phyloP scores from a whole-genome alignment of 1,140 invertebrate species.

The Drosophila pruinosa region DNA sequence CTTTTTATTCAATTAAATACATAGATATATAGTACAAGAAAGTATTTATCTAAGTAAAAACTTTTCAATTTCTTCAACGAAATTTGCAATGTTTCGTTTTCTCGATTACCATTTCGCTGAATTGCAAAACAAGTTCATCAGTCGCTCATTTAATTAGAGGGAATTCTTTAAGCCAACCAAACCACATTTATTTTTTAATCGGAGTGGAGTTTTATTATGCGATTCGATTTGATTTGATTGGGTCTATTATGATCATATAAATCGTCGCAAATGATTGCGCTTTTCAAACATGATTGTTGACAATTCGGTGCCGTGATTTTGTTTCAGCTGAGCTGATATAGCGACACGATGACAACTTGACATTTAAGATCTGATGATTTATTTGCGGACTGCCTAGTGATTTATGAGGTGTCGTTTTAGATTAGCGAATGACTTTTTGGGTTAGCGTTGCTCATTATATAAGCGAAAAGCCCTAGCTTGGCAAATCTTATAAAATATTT shows the following conservation, averaged over 20 bases:
- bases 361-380: slow-evolving; percentile 67
- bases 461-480: slow-evolving; percentile 17
- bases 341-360: slow-evolving; percentile 55
- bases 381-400: slow-evolving; percentile 45
- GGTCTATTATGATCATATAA: slow-evolving; percentile 29
- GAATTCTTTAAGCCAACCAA: neutral
- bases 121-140: no score
- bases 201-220: neutral
- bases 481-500: neutral
- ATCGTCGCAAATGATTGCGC: slow-evolving; percentile 38
- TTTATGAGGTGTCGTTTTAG: slow-evolving; percentile 71
- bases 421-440: slow-evolving; percentile 51
- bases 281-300: slow-evolving; percentile 51
- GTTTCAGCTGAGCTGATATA: slow-evolving; percentile 50
- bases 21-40: neutral
- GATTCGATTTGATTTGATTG: slow-evolving; percentile 12
- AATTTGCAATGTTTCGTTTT: neutral
- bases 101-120: no score
- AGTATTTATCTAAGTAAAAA: neutral
- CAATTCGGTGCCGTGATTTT: slow-evolving; percentile 59
- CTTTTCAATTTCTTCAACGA: neutral
- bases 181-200: neutral
- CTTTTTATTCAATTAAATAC: neutral
- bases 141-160: neutral
- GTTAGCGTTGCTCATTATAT: slow-evolving; percentile 20